Percentiles rank a stretch among this genome's conserved stretches.
phyloP scores from a whole-genome alignment of 2,113 vertebrate species.

The Lepisosteus osseus region DNA sequence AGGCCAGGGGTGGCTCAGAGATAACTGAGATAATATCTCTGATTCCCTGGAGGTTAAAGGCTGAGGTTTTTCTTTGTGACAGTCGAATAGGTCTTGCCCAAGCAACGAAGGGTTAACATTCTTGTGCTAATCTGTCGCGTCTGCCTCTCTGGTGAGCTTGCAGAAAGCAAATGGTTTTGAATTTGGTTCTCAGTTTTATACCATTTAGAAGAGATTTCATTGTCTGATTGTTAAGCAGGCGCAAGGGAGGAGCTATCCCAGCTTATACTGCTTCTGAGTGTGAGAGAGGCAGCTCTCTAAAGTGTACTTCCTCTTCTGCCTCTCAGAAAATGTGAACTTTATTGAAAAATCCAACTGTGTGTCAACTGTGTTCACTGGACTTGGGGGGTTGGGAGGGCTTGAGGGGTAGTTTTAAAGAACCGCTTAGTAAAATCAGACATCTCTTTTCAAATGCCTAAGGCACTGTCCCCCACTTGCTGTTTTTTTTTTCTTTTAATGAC shows the following conservation, averaged over 20 bases:
- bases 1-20: neutral
- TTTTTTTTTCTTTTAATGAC: too few species aligned
- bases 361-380: neutral
- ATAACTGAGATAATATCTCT: neutral
- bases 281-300: neutral
- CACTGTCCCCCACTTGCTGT: neutral
- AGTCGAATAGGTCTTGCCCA: neutral
- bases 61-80: too few species aligned
- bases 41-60: neutral
- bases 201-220: constrained; percentile 8
- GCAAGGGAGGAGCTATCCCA: neutral
- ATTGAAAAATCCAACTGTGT: neutral
- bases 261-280: neutral
- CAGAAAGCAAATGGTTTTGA: constrained; percentile 8
- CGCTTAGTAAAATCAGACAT: neutral
- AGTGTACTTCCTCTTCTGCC: neutral
- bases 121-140: neutral
- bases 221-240: constrained; percentile 1
- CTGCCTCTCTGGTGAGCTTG: neutral
- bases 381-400: neutral
- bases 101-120: neutral
- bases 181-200: neutral
- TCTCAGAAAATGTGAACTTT: neutral
- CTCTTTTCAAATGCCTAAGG: neutral
- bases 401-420: neutral